Evolutionary conservation across 2,113 vertebrate species (phyloP), one percentile per base, ranked within the genome.

Genomic region (Bos indicus): DNA sequence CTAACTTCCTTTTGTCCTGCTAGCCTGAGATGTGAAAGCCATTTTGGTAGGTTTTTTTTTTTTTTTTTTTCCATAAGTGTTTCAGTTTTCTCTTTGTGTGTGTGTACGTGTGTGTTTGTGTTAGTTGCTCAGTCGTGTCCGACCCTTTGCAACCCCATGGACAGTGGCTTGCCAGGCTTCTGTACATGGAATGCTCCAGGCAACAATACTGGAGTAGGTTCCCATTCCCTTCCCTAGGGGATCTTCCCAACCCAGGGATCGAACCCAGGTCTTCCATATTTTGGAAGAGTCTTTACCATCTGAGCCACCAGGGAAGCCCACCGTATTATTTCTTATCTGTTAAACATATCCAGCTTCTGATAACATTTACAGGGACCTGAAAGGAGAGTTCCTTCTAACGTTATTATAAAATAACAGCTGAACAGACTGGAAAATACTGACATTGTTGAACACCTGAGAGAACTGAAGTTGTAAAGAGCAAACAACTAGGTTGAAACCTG

Each of bases 91-190:
- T 80, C 15, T 46, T 56, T 88, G 19, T 74, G n/a, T 21, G 8
- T 71, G 10, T 17, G 62, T n/a, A 16, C 21, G 54, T 59, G 25
- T 26, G 57, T 60, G 57, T 60, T 26, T 59, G 51, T 71, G 64
- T 71, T 21, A 74, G 67, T 40, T 0, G 0, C n/a, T 74, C 19
- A 40, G n/a, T 74, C 0, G 0, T 40, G n/a, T 74, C n/a, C 5
- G 12, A 40, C 36, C 19, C 19, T 40, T 74, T 74, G 67, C n/a
- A 40, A 40, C 67, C 19, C 67, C 10, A 40, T 6, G 67, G 19
- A 40, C 19, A 3, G 19, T 6, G 13, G 19, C n/a, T 40, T 74
- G 10, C 19, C 67, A 74, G 67, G 67, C 67, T 71, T 71, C n/a
- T 23, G 67, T 74, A 10, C 67, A 23, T 6, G n/a, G 36, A 40